A percentile compares a stretch with the other conserved stretches of the same genome.
These are phyloP conservation scores for Epizoanthus fatuus DNA, from an alignment of 92 coral and sea anemone species.

Conservation along the genomic window DNA sequence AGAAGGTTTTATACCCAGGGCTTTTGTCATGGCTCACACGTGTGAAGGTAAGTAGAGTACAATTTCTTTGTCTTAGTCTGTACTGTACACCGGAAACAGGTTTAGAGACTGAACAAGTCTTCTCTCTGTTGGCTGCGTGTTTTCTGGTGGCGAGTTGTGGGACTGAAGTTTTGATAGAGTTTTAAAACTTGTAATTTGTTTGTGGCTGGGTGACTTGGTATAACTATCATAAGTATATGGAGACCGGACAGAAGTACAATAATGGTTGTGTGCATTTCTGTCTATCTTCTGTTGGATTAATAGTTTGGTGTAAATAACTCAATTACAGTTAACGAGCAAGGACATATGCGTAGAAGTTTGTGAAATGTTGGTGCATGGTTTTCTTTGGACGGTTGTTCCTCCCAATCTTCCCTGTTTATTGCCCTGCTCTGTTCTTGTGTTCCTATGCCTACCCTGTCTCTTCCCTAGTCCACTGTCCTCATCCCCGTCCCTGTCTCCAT, in stretches of 20 bases:
- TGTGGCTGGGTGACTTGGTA: no score
- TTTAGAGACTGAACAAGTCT: neutral
- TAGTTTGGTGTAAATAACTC: no score
- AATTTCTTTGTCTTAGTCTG: neutral
- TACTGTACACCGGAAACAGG: no score
- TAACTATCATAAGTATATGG: no score
- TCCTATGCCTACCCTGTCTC: neutral
- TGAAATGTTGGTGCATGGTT: neutral
- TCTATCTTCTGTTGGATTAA: no score
- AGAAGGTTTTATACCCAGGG: constrained; percentile 88
- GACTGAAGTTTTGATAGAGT: no score
- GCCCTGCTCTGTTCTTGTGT: neutral
- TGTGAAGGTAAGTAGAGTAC: constrained; percentile 84
- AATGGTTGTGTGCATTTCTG: no score
- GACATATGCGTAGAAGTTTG: no score
- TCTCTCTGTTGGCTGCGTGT: neutral
- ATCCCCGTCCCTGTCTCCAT: neutral
- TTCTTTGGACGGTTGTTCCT: neutral
- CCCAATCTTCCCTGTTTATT: neutral
- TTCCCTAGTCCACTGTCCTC: neutral
- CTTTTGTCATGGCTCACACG: constrained; percentile 85
- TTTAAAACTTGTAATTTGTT: no score
- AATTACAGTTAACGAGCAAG: no score
- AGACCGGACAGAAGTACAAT: no score
- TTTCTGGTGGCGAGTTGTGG: no score